Evolutionary conservation across 2,888 invertebrate species (phyloP), one percentile per base, ranked within the genome.

Genomic region (Ophion obscuratus): DNA sequence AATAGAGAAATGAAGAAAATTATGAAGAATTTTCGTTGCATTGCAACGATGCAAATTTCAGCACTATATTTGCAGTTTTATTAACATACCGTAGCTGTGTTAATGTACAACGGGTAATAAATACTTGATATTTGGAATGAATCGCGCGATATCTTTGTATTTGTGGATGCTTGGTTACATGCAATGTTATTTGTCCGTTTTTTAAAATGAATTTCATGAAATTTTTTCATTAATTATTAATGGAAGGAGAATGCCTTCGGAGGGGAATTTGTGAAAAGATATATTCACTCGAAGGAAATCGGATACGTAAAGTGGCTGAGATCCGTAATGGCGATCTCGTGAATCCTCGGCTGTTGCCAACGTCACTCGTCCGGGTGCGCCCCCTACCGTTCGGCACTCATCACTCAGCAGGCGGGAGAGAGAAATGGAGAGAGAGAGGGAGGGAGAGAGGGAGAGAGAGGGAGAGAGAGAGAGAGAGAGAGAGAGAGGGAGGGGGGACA

Each of bases 321-420:
- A 27, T 27, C 74, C 24, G 47, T 27, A 40, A 61, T 27, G 66
- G n/a, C 68, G 76, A 83, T 74, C 74, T 61, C 83, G 68, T 53
- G 79, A 79, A 79, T 74, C 61, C 74, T 78, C 36, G 73, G 71
- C 62, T 68, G 74, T 74, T 83, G 83, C 74, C 67, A 68, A 76
- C 76, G 36, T 67, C 57, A 27, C 47, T 66, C 36, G 66, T 47
- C 24, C 83, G 83, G 53, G 66, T 31, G 20, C 57, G 75, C 62
- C 73, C 40, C 71, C 71, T 71, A 59, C 81, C 73, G 68, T 75
- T 73, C 66, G 73, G 64, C 67, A 73, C 83, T 73, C 83, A 73
- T 77, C 71, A 83, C 71, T 59, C 31, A 27, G 66, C 27, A 17
- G 24, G 17, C 20, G 53, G 7, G 36, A 47, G 44, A 17, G 9